phyloP scores from a whole-genome alignment of 2,113 vertebrate genomes.

The Indicator indicator region DNA sequence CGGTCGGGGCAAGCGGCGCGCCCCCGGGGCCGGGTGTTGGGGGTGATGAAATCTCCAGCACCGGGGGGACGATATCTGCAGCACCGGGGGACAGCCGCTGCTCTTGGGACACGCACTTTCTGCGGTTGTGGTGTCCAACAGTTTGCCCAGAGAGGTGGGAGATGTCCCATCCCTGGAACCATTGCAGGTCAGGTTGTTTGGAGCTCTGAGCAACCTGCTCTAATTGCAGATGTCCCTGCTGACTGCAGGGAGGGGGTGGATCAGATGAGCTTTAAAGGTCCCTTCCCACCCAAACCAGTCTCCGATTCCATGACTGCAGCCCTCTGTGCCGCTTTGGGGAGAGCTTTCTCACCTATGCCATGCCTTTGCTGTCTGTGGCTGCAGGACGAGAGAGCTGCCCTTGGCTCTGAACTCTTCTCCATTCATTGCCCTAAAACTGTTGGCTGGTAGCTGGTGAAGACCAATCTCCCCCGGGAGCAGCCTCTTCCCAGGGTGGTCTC shows the following conservation, averaged over 20 bases:
- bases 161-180: too few species aligned
- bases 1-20: background rate
- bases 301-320: too few species aligned
- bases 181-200: too few species aligned
- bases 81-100: too few species aligned
- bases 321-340: accelerated
- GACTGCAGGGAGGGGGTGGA: too few species aligned
- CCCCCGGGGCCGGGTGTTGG: background rate
- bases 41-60: background rate
- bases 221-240: too few species aligned
- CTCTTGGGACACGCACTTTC: accelerated
- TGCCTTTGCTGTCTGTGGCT: background rate
- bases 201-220: too few species aligned
- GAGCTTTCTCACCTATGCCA: background rate
- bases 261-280: too few species aligned
- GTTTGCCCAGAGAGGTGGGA: too few species aligned
- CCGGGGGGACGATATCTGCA: background rate
- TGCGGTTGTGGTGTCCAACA: background rate
- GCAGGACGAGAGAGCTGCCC: background rate
- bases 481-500: background rate
- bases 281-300: too few species aligned
- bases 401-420: background rate
- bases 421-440: accelerated
- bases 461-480: background rate
- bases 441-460: background rate